A percentile compares a stretch with the other conserved stretches of the same genome.
Conservation (phyloP, 2,113 vertebrate genomes). For the Pogona vitticeps region DNA sequence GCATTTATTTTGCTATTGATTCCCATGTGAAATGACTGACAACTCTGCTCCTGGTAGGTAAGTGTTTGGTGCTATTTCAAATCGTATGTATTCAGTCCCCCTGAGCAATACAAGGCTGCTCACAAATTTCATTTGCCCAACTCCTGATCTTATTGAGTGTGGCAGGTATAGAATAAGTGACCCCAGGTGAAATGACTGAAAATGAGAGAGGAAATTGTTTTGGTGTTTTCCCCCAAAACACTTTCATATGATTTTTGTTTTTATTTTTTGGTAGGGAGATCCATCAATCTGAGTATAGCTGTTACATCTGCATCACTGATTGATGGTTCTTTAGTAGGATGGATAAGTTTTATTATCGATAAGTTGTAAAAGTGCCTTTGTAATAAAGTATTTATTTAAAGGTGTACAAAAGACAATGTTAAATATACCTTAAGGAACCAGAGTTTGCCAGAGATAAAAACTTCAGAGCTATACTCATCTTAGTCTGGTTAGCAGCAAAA, state of each 20-base stretch:
- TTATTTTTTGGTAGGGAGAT: neutral
- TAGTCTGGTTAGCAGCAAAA: neutral
- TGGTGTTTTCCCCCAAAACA: neutral
- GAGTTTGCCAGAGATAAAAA: neutral
- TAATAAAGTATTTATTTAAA: neutral
- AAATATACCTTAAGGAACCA: neutral
- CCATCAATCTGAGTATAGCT: neutral
- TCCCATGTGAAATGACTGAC: constrained; percentile 18
- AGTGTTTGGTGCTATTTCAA: constrained; percentile 19
- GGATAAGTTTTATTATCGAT: neutral
- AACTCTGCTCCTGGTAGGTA: constrained; percentile 9
- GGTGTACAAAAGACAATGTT: neutral
- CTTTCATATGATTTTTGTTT: constrained; percentile 5
- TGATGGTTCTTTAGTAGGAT: neutral
- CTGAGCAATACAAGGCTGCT: constrained; percentile 18
- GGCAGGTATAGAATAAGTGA: constrained; percentile 24
- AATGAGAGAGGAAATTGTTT: constrained; percentile 5
- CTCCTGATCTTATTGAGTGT: constrained; percentile 22
- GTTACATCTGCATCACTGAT: neutral
- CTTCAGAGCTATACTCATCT: neutral
- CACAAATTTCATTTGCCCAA: constrained; percentile 34
- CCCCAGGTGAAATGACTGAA: constrained; percentile 3
- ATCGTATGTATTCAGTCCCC: constrained; percentile 21
- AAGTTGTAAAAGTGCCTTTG: neutral
- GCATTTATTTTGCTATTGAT: constrained; percentile 35